Evolutionary conservation across 2,113 vertebrate genomes (phyloP).

Genomic region (Monarcha castaneiventris): DNA sequence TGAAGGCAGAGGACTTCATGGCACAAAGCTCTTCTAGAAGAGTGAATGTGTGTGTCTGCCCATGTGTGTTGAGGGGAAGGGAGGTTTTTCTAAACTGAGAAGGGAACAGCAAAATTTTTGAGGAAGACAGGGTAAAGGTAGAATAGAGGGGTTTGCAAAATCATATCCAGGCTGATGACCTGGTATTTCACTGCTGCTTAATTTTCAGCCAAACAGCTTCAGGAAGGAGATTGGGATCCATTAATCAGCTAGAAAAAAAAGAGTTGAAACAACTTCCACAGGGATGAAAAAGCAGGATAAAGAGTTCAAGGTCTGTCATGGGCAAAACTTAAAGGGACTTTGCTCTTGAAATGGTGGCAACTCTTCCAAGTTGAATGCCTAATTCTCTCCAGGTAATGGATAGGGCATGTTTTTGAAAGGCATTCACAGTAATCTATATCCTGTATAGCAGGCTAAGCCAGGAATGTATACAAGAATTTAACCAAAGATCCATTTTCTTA

Average conservation of each 20-base stretch:
- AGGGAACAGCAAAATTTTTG: neutral
- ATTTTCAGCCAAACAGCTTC: neutral
- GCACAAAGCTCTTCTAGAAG: neutral
- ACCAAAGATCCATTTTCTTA: neutral
- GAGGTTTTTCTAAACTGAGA: neutral
- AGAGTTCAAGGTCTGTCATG: neutral
- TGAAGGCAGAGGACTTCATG: neutral
- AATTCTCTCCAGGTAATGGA: neutral
- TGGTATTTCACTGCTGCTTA: neutral
- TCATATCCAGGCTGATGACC: neutral
- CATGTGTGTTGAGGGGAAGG: neutral
- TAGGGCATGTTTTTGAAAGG: neutral
- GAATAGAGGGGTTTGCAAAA: neutral
- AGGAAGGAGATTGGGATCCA: neutral
- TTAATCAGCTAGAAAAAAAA: neutral
- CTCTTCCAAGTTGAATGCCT: neutral
- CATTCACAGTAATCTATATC: neutral
- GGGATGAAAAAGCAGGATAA: neutral
- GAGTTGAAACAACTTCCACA: neutral
- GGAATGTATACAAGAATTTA: neutral
- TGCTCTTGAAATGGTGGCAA: neutral
- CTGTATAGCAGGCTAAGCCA: neutral
- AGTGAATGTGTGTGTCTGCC: neutral
- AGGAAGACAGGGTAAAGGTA: neutral
- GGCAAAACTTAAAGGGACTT: neutral